A percentile compares a stretch with the other conserved stretches of the same genome.
Evolutionary conservation across 1,140 invertebrate genomes (phyloP).

Genomic region (Planococcus citri): DNA sequence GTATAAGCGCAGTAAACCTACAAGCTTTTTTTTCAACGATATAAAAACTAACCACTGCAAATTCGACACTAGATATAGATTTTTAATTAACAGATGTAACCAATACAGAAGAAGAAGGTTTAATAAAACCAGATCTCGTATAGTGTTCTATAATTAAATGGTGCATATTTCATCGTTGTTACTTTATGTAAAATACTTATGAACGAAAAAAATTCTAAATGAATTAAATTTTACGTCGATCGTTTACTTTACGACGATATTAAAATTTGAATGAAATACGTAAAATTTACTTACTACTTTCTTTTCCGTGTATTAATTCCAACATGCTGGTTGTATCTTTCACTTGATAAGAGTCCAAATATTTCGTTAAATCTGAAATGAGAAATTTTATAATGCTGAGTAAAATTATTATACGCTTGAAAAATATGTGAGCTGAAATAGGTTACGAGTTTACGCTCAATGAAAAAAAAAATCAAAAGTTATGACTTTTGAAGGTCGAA

Average conservation of each 20-base stretch:
- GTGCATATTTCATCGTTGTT: too few relatives aligned
- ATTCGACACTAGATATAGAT: neutral
- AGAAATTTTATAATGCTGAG: neutral
- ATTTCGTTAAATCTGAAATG: neutral
- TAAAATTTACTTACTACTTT: neutral
- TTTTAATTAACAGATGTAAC: neutral
- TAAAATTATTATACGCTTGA: neutral
- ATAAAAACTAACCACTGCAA: neutral
- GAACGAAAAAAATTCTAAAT: neutral
- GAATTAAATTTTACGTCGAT: neutral
- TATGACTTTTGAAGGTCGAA: neutral
- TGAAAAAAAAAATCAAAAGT: neutral
- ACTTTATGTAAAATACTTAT: neutral
- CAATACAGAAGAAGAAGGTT: too few relatives aligned
- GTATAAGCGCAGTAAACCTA: neutral
- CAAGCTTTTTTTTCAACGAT: neutral
- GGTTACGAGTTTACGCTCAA: neutral
- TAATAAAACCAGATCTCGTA: too few relatives aligned
- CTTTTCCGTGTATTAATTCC: slow-evolving; percentile 9
- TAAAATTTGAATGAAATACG: neutral
- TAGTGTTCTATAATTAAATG: too few relatives aligned
- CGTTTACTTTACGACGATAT: neutral
- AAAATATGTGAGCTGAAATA: neutral
- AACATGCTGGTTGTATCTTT: slow-evolving; percentile 5
- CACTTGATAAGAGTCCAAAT: neutral